phyloP scores from a whole-genome alignment of 2,888 invertebrate genomes.

The Drosophila kambysellisi region DNA sequence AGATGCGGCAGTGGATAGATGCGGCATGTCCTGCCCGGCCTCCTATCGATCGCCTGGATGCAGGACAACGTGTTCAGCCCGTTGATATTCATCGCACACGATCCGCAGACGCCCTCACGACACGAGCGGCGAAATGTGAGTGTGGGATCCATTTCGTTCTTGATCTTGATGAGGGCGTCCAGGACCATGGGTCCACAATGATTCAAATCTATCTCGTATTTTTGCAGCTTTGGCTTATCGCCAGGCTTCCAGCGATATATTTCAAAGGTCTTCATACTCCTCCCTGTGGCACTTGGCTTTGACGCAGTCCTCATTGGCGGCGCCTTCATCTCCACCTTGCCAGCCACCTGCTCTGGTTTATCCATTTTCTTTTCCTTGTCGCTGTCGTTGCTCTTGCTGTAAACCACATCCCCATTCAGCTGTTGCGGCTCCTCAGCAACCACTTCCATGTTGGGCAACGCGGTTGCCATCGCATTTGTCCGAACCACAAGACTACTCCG shows the following conservation, averaged over 20 bases:
- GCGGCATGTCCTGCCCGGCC: slow-evolving; percentile 88
- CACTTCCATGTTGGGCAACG: neutral
- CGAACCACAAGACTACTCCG: neutral
- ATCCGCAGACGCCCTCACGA: slow-evolving; percentile 99
- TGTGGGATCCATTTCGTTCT: slow-evolving; percentile 97
- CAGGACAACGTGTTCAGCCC: slow-evolving; percentile 98
- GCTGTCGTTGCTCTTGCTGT: neutral
- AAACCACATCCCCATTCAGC: neutral
- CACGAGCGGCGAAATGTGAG: slow-evolving; percentile 98
- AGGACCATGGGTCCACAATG: slow-evolving; percentile 98
- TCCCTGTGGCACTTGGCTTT: slow-evolving; percentile 10
- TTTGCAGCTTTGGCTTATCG: slow-evolving; percentile 91
- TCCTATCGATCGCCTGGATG: slow-evolving; percentile 91
- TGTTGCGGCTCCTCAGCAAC: neutral
- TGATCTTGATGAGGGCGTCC: slow-evolving; percentile 97
- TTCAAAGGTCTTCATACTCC: slow-evolving; percentile 89
- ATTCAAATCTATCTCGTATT: slow-evolving; percentile 89
- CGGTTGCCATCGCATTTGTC: neutral
- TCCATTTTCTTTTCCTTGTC: neutral
- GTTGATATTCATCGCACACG: slow-evolving; percentile 99
- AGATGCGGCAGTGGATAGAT: slow-evolving; percentile 99
- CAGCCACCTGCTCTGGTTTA: neutral
- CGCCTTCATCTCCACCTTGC: neutral
- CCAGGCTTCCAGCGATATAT: slow-evolving; percentile 95
- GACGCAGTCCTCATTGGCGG: neutral